Conservation (phyloP, 92 coral and sea anemone species). For the Paramuricea clavata region DNA sequence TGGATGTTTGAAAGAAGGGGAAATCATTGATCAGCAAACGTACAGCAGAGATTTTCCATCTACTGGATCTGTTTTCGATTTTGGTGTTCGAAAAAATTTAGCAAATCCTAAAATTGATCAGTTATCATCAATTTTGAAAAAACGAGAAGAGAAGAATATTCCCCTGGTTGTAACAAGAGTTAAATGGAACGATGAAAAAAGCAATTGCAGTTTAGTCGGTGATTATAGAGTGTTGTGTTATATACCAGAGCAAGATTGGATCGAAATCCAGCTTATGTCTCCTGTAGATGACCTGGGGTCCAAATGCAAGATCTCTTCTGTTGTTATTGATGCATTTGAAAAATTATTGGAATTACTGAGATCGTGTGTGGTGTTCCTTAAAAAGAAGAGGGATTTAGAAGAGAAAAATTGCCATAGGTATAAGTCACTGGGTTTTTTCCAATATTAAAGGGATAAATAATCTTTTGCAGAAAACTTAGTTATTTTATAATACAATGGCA, state of each 20-base stretch:
- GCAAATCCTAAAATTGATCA: not conserved
- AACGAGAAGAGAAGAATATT: not conserved
- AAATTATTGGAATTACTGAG: constrained; percentile 6
- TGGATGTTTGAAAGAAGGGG: not conserved
- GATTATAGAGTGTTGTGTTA: constrained; percentile 19
- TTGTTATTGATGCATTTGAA: constrained; percentile 18
- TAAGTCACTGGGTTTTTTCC: not conserved
- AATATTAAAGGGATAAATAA: too few species aligned
- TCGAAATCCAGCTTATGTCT: constrained; percentile 21
- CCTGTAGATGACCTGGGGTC: constrained; percentile 17
- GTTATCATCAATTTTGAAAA: not conserved
- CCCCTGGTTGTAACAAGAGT: constrained; percentile 10
- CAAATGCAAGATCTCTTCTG: constrained; percentile 21
- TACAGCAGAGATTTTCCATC: constrained; percentile 13
- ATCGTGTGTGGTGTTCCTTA: not conserved
- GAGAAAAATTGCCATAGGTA: not conserved
- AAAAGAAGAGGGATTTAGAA: constrained; percentile 7
- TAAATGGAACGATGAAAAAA: not conserved
- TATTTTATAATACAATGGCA: too few species aligned
- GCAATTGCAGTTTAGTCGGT: not conserved
- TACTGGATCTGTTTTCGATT: not conserved
- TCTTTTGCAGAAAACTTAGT: too few species aligned
- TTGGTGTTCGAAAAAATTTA: constrained; percentile 11
- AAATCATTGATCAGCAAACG: constrained; percentile 1
- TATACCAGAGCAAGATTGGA: constrained; percentile 22